A percentile compares a stretch with the other conserved stretches of the same genome.
Conservation (phyloP, 2,888 invertebrate genomes). For the Frankliniella fusca region DNA sequence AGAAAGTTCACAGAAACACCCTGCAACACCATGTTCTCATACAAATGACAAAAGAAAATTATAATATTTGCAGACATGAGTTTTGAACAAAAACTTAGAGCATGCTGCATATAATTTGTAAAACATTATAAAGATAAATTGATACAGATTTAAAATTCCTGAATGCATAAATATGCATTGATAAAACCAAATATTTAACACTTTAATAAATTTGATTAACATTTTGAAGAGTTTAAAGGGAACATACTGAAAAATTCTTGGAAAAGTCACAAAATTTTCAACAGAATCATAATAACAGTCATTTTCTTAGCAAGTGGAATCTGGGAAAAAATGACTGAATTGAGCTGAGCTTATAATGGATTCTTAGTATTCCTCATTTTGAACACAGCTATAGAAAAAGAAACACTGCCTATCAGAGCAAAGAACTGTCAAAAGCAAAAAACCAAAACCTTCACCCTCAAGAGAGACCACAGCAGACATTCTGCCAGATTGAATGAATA, state of each 20-base stretch:
- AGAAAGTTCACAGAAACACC: not conserved
- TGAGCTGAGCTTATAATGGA: too few relatives aligned
- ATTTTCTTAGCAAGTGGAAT: too few relatives aligned
- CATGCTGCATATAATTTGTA: not conserved
- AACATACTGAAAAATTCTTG: not conserved
- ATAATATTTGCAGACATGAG: not conserved
- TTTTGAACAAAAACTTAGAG: not conserved
- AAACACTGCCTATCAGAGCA: not conserved
- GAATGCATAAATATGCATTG: not conserved
- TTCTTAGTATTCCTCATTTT: too few relatives aligned
- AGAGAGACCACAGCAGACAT: not conserved
- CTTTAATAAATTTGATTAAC: not conserved
- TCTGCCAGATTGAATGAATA: not conserved
- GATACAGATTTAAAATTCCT: not conserved
- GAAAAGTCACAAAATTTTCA: not conserved
- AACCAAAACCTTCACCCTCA: slow-evolving; percentile 14
- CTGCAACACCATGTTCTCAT: not conserved
- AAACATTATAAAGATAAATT: not conserved
- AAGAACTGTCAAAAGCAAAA: not conserved
- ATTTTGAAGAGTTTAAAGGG: too few relatives aligned
- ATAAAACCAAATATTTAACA: not conserved
- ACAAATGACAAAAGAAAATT: not conserved
- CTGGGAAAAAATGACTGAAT: too few relatives aligned
- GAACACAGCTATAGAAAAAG: too few relatives aligned
- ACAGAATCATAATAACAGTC: too few relatives aligned